Conservation (phyloP, 1,140 invertebrate genomes). For the Brachionus sp. region DNA sequence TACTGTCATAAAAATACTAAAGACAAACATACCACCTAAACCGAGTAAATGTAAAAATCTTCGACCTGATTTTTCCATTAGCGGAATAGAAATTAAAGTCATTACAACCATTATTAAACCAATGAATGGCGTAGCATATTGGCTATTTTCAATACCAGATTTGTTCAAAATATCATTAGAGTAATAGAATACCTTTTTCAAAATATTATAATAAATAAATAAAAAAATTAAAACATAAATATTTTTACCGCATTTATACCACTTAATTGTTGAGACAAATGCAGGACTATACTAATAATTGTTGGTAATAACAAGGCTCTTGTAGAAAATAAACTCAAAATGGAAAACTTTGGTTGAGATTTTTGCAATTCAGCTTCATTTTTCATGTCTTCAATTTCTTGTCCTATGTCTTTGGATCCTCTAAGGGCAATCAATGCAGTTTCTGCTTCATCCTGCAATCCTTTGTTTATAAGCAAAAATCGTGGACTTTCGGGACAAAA, state of each 20-base stretch:
- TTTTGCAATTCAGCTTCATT: conserved; percentile 49
- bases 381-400: conserved; percentile 52
- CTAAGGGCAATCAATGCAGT: conserved; percentile 63
- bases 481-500: conserved; percentile 88
- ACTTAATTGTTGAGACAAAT: conserved; percentile 79
- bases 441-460: conserved; percentile 85
- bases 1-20: conserved; percentile 31
- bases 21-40: conserved; percentile 44
- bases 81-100: conserved; percentile 65
- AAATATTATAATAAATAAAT: conserved; percentile 65
- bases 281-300: conserved; percentile 75
- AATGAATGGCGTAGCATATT: conserved; percentile 79
- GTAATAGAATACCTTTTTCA: conserved; percentile 71
- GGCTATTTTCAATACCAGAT: conserved; percentile 64
- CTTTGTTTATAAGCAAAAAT: conserved; percentile 83
- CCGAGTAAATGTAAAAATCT: conserved; percentile 47
- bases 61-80: conserved; percentile 49
- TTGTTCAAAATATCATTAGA: conserved; percentile 72
- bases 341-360: background rate
- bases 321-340: conserved; percentile 20
- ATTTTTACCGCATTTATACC: conserved; percentile 71
- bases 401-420: conserved; percentile 49
- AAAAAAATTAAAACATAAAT: background rate
- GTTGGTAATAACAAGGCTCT: conserved; percentile 71
- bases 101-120: conserved; percentile 61